phyloP scores from a whole-genome alignment of 2,888 invertebrate genomes.

The Heliconius hortense region DNA sequence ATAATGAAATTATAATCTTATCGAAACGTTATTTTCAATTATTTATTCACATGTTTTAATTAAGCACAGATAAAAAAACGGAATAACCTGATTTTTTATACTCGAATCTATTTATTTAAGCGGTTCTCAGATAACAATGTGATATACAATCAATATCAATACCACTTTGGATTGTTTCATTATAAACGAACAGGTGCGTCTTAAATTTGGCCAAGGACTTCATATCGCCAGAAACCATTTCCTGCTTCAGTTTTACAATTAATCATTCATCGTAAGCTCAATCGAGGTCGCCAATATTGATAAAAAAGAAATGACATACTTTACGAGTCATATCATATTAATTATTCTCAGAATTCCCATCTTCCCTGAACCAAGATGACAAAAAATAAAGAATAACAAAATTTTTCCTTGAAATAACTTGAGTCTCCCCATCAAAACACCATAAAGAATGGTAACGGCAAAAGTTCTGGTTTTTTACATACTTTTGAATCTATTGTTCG shows the following conservation, averaged over 20 bases:
- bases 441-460: conserved; percentile 17
- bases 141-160: background rate
- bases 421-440: conserved; percentile 17
- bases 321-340: background rate
- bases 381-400: conserved; percentile 10
- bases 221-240: background rate
- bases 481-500: conserved; percentile 16
- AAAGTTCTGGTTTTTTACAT: conserved; percentile 19
- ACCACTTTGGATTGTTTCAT: background rate
- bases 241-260: background rate
- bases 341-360: conserved; percentile 20
- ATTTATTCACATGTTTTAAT: background rate
- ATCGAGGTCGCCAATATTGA: background rate
- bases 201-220: background rate
- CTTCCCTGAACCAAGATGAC: conserved; percentile 12
- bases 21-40: background rate
- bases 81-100: background rate
- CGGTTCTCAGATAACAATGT: background rate
- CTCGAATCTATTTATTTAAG: background rate
- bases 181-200: background rate
- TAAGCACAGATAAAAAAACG: background rate
- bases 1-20: background rate
- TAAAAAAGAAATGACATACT: background rate
- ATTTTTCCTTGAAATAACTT: conserved; percentile 18
- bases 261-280: background rate